Conservation (phyloP, 1,140 invertebrate genomes). For the Drosophila pseudoananassae region DNA sequence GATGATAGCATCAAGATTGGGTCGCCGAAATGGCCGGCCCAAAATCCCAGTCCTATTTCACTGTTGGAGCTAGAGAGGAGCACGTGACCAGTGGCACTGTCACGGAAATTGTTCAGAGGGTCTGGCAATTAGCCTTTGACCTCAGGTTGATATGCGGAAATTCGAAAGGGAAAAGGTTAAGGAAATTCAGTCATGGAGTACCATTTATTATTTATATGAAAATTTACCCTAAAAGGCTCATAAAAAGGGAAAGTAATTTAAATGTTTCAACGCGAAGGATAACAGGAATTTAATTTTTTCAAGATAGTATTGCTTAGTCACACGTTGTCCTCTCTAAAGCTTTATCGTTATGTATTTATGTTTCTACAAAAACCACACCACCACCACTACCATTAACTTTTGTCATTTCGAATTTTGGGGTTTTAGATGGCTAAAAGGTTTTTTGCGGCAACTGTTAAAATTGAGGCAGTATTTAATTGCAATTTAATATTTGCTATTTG, state of each 20-base stretch:
- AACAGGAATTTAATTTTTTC: not conserved
- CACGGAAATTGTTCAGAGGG: constrained; percentile 34
- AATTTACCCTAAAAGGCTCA: too few relatives aligned
- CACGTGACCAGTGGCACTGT: constrained; percentile 46
- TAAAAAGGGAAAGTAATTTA: too few relatives aligned
- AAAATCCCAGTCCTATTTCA: constrained; percentile 23
- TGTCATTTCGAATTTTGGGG: constrained; percentile 59
- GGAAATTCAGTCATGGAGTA: not conserved
- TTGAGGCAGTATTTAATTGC: constrained; percentile 62
- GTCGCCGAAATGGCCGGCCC: constrained; percentile 61
- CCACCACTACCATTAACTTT: constrained; percentile 65
- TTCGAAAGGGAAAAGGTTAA: constrained; percentile 1
- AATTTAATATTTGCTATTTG: constrained; percentile 58
- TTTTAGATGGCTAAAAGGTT: constrained; percentile 63
- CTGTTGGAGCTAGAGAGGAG: constrained; percentile 58
- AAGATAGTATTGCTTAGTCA: not conserved
- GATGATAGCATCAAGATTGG: constrained; percentile 81
- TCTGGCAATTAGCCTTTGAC: constrained; percentile 47
- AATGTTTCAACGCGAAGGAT: too few relatives aligned
- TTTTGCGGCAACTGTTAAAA: constrained; percentile 61
- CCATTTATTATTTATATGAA: not conserved
- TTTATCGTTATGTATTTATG: not conserved
- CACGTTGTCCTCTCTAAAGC: constrained; percentile 25
- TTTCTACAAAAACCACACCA: constrained; percentile 32
- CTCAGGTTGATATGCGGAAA: constrained; percentile 3